phyloP scores from a whole-genome alignment of 2,113 vertebrate species.

The Athene noctua region DNA sequence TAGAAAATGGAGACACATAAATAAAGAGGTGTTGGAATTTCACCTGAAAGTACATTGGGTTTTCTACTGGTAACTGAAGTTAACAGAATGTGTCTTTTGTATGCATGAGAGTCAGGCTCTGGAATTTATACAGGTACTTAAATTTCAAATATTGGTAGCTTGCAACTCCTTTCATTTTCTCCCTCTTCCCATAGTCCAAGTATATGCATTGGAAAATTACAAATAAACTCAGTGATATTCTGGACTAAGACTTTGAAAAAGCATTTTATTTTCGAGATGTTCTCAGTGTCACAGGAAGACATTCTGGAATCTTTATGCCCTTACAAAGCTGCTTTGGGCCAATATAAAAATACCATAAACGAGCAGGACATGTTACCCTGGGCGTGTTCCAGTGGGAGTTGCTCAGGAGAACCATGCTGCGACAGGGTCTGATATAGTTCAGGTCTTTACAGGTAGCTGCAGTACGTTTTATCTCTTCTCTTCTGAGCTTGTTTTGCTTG shows the following conservation, averaged over 20 bases:
- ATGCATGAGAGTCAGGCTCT: neutral
- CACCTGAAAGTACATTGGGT: neutral
- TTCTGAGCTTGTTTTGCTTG: neutral
- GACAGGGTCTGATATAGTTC: neutral
- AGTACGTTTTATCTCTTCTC: neutral
- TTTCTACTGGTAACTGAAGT: neutral
- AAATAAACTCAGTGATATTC: neutral
- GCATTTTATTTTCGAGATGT: neutral
- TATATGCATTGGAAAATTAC: neutral
- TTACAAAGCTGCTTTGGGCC: neutral
- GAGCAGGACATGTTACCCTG: neutral
- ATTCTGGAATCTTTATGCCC: neutral
- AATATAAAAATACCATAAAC: neutral
- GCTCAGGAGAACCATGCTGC: neutral
- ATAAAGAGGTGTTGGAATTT: neutral
- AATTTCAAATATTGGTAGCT: neutral
- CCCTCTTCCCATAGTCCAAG: neutral
- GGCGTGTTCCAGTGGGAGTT: accelerated
- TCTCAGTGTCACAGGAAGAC: neutral
- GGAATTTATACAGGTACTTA: neutral
- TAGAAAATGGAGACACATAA: neutral
- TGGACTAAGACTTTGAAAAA: neutral
- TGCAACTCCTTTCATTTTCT: neutral
- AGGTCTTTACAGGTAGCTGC: neutral
- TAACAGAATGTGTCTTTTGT: neutral